Percentiles rank a stretch among this genome's conserved stretches.
phyloP scores from a whole-genome alignment of 2,888 invertebrate genomes.

The Zhuqinia jingwanae region DNA sequence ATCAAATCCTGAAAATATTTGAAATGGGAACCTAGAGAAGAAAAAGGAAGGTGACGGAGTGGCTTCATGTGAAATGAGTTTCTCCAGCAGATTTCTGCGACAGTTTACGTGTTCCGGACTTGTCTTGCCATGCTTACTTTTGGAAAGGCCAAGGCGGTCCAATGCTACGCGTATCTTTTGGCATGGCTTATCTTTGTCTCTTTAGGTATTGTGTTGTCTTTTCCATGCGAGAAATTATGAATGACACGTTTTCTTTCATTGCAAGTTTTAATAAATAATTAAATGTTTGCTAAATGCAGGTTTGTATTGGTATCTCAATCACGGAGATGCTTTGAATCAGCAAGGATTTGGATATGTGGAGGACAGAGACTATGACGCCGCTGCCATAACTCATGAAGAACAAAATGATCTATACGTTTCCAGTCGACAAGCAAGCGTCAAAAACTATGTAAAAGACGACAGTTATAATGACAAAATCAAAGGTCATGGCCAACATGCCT shows the following conservation, averaged over 20 bases:
- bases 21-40: slow-evolving; percentile 5
- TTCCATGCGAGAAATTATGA: background rate
- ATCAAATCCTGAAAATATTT: background rate
- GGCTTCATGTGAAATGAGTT: slow-evolving; percentile 65
- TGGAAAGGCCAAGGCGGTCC: slow-evolving; percentile 75
- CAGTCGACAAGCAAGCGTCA: slow-evolving; percentile 63
- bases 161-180: slow-evolving; percentile 78
- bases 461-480: slow-evolving; percentile 26
- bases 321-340: slow-evolving; percentile 68
- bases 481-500: slow-evolving; percentile 41
- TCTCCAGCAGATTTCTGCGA: slow-evolving; percentile 39
- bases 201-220: slow-evolving; percentile 66
- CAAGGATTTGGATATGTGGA: slow-evolving; percentile 68
- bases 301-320: slow-evolving; percentile 77
- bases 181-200: slow-evolving; percentile 79
- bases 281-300: slow-evolving; percentile 52
- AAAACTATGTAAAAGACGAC: slow-evolving; percentile 62
- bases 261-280: no score
- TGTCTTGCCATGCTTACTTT: slow-evolving; percentile 71
- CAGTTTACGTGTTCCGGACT: slow-evolving; percentile 53
- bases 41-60: slow-evolving; percentile 6
- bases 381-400: slow-evolving; percentile 33
- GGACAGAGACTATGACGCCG: slow-evolving; percentile 58
- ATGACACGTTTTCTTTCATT: no score
- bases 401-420: slow-evolving; percentile 57